Evolutionary conservation across 2,888 invertebrate genomes (phyloP).

Genomic region (Rhopalosiphum nymphaeae): DNA sequence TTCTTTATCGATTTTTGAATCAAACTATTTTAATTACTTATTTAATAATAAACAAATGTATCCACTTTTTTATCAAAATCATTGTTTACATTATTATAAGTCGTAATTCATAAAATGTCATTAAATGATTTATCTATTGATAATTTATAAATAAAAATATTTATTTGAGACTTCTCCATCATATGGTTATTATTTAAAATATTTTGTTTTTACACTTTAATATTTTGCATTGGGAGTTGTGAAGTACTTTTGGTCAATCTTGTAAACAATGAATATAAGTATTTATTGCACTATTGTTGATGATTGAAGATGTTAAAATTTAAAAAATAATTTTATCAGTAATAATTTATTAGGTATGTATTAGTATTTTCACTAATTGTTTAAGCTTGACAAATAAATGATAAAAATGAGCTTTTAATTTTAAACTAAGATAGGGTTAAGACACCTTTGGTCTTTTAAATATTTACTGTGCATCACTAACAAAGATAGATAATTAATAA

Average conservation of each 20-base stretch:
- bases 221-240: not conserved
- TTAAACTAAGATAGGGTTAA: conserved; percentile 22
- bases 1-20: not conserved
- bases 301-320: not conserved
- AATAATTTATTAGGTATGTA: not conserved
- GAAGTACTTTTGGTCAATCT: not conserved
- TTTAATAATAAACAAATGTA: conserved; percentile 1
- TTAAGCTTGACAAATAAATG: conserved; percentile 4
- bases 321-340: conserved; percentile 1
- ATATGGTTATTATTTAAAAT: conserved; percentile 26
- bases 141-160: not conserved
- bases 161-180: not conserved
- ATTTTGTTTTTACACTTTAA: conserved; percentile 19
- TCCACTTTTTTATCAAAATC: not conserved
- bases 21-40: conserved; percentile 36
- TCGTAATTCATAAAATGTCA: not conserved
- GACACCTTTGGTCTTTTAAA: conserved; percentile 10
- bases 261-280: not conserved
- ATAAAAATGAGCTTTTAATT: conserved; percentile 31
- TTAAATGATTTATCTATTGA: not conserved
- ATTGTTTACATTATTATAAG: not conserved
- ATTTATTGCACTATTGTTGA: not conserved
- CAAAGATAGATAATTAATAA: conserved; percentile 39
- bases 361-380: not conserved
- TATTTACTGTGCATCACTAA: conserved; percentile 52